Evolutionary conservation across 2,888 invertebrate species (phyloP).

Genomic region (Tetrapedia diversipes): DNA sequence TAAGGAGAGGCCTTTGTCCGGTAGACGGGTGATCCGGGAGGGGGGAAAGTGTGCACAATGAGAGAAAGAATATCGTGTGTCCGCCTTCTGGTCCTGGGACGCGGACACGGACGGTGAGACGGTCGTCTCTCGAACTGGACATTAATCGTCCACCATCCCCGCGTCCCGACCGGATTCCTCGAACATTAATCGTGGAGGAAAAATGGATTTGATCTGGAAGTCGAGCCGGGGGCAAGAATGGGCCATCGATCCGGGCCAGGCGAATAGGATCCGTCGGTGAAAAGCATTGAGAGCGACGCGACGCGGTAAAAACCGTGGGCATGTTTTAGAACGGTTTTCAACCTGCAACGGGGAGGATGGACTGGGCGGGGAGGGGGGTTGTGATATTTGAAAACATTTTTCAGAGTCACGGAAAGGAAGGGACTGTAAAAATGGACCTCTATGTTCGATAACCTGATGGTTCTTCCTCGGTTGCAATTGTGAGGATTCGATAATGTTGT

Average conservation of each 20-base stretch:
- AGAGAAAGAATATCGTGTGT: constrained; percentile 35
- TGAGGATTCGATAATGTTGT: not conserved
- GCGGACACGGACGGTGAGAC: not conserved
- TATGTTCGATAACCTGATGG: not conserved
- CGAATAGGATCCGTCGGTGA: constrained; percentile 1
- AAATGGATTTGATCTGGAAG: constrained; percentile 9
- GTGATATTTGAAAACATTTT: constrained; percentile 18
- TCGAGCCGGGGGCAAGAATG: not conserved
- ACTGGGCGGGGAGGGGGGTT: too few relatives aligned
- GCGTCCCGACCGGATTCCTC: constrained; percentile 13
- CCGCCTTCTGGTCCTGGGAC: not conserved
- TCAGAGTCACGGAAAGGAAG: not conserved
- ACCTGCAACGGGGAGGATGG: not conserved
- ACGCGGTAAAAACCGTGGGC: not conserved
- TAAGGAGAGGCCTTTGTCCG: constrained; percentile 52
- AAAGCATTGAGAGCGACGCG: not conserved
- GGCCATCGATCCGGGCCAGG: not conserved
- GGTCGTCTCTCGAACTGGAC: constrained; percentile 39
- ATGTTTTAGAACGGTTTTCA: not conserved
- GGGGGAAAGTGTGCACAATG: constrained; percentile 46
- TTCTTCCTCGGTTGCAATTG: not conserved
- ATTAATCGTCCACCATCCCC: constrained; percentile 45
- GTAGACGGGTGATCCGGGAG: constrained; percentile 38
- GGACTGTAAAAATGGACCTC: not conserved
- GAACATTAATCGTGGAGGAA: constrained; percentile 19